Evolutionary conservation across 2,113 vertebrate species (phyloP), one percentile per base, ranked within the genome.

Genomic region (Caranx ignobilis): DNA sequence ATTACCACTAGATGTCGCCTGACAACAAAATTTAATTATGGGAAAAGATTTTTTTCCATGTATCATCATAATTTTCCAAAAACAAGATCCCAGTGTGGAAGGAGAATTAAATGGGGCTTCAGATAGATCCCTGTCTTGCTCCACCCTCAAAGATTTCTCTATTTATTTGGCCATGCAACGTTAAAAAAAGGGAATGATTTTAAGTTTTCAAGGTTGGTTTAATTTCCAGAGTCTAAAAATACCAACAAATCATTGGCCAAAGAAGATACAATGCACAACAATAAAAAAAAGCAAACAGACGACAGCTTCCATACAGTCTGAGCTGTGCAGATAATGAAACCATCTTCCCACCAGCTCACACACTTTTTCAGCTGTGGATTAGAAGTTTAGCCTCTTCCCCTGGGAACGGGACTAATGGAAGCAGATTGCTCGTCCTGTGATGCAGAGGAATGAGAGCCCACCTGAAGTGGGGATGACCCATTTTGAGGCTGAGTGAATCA

Each of bases 401-500:
- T 5, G 64, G 0, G 52, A 43, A 50, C 34, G 2, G 35, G 52
- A 83, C 31, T 67, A 65, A 60, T 39, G 35, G 57, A 75, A 15
- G 57, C 63, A 6, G 47, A 59, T 61, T 65, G 45, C 10, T 71
- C 2, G 12, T 66, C 68, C 68, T 69, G 60, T 50, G 50, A 7
- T 5, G 11, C 11, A 37, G 57, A 54, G 34, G 39, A 52, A 76
- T 60, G 50, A 69, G 31, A 71, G 76, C 62, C 18, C 13, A 31
- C 82, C 70, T 85, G 66, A 77, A 72, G 72, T 26, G 57, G 57
- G 0, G 26, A 26, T 2, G 71, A 85, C 84, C 89, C 67, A 88
- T 59, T 87, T 90, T 41, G 21, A 48, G n/a, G 57, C 67, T 75
- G 11, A 81, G 16, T 16, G 16, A 5, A 18, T 62, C 39, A 43